These are phyloP conservation scores for Chelonus formosanus DNA, from an alignment of 2,888 invertebrate genomes.

Conservation along the genomic window DNA sequence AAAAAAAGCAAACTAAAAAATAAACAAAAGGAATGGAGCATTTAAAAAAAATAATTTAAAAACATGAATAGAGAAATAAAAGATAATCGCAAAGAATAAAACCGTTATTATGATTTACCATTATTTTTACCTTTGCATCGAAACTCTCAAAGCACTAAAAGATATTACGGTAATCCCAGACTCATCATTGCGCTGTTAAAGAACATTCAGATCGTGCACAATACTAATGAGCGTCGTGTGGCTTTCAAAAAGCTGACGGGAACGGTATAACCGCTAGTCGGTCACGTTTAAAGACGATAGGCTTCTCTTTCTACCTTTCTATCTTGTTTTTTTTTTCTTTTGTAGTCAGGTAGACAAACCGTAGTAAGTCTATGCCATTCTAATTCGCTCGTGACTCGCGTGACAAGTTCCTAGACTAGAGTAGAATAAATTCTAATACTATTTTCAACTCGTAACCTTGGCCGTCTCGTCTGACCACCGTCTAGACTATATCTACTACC, in stretches of 20 bases:
- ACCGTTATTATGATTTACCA: constrained; percentile 31
- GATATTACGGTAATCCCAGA: constrained; percentile 28
- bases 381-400: constrained; percentile 38
- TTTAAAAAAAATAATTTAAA: background rate
- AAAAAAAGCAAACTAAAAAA: too few species aligned
- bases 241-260: constrained; percentile 14
- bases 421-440: constrained; percentile 18
- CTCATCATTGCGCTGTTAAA: constrained; percentile 30
- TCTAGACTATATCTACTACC: constrained; percentile 36
- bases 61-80: constrained; percentile 1
- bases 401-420: constrained; percentile 32
- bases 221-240: constrained; percentile 16
- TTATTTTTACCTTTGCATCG: constrained; percentile 21
- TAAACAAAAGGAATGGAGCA: background rate
- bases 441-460: constrained; percentile 34
- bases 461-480: constrained; percentile 36
- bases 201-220: constrained; percentile 18
- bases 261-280: constrained; percentile 20
- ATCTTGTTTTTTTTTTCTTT: background rate
- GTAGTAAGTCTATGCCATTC: constrained; percentile 31
- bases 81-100: constrained; percentile 7
- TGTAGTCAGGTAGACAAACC: background rate
- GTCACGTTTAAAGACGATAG: constrained; percentile 16
- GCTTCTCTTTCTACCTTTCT: constrained; percentile 1
- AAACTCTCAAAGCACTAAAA: constrained; percentile 20